phyloP scores from a whole-genome alignment of 1,140 invertebrate species.

The Cepaea nemoralis region DNA sequence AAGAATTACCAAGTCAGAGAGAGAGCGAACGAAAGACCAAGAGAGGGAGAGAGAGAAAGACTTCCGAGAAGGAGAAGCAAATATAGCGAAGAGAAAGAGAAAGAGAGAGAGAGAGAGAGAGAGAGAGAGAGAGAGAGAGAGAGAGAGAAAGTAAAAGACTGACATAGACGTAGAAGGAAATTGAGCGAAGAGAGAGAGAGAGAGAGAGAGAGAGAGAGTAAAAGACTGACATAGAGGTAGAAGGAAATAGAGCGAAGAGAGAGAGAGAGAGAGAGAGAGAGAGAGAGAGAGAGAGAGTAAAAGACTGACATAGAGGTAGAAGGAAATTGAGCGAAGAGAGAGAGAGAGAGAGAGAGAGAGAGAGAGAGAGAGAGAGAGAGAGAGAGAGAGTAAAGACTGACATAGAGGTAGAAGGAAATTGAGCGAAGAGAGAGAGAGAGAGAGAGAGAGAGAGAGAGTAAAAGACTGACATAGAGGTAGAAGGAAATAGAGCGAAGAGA shows the following conservation, averaged over 20 bases:
- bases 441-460: conserved; percentile 17
- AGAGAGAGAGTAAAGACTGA: background rate
- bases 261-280: conserved; percentile 36
- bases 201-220: background rate
- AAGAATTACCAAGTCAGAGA: too few species aligned
- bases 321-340: too few species aligned
- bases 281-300: conserved; percentile 27
- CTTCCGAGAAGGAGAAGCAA: too few species aligned
- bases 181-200: background rate
- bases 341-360: conserved; percentile 32
- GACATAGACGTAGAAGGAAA: background rate
- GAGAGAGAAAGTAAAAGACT: too few species aligned
- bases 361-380: conserved; percentile 29
- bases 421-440: too few species aligned
- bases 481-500: conserved; percentile 27
- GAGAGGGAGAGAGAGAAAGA: too few species aligned
- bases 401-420: background rate
- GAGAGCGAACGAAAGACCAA: too few species aligned
- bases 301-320: too few species aligned
- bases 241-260: background rate
- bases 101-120: too few species aligned
- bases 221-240: background rate
- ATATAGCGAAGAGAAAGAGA: too few species aligned
- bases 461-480: too few species aligned
- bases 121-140: too few species aligned